A percentile compares a stretch with the other conserved stretches of the same genome.
Evolutionary conservation across 2,797 vertebrate genomes (phyloP).

Genomic region (Linurgus olivaceus): DNA sequence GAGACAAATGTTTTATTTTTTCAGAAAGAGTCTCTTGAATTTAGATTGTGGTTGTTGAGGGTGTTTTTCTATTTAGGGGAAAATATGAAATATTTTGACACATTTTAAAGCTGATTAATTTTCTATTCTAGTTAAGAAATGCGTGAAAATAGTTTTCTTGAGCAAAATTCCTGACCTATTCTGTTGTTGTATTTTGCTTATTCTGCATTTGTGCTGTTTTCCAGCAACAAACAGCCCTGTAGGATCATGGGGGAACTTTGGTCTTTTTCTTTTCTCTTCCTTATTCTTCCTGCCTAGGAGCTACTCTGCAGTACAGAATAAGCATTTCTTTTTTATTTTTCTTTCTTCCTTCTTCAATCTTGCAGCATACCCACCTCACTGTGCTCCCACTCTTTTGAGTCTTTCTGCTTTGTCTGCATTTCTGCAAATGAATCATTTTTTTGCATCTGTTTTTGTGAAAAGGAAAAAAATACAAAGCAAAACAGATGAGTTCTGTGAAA

Average conservation of each 20-base stretch:
- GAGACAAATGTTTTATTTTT: background rate
- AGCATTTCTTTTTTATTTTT: background rate
- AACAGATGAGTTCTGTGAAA: conserved; percentile 59
- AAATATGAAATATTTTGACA: background rate
- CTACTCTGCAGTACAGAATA: background rate
- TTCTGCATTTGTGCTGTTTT: background rate
- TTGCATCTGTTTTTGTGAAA: conserved; percentile 25
- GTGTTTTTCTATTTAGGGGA: background rate
- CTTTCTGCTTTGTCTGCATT: conserved; percentile 30
- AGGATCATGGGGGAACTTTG: background rate
- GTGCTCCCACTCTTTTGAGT: background rate
- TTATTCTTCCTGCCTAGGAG: background rate
- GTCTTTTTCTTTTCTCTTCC: background rate
- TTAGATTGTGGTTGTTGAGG: background rate
- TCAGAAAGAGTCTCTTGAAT: background rate
- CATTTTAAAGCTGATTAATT: background rate
- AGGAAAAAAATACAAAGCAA: conserved; percentile 32
- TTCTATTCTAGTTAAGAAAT: background rate
- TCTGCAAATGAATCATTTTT: conserved; percentile 21
- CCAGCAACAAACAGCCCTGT: background rate
- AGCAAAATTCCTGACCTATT: background rate
- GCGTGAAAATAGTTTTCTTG: background rate
- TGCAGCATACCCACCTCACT: background rate
- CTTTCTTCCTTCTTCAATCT: background rate
- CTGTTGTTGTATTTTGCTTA: background rate